Evolutionary conservation across 2,888 invertebrate genomes (phyloP), one percentile per base, ranked within the genome.

Genomic region (Lithophane semibrunnea): DNA sequence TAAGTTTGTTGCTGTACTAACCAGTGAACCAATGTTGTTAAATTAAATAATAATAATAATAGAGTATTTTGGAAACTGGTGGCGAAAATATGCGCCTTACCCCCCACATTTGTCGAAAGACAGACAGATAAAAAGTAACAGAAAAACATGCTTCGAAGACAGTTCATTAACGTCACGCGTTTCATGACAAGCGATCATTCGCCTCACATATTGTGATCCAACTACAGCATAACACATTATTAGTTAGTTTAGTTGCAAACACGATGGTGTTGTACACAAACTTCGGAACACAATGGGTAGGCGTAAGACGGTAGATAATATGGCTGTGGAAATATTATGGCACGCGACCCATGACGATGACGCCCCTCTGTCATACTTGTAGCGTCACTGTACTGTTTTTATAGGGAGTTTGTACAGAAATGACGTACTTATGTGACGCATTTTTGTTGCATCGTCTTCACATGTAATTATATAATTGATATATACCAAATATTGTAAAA

Each of bases 281-380:
- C 75, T 65, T 65, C 24, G n/a, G 47, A 79, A 54, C 9, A 79
- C 79, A 79, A 79, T 79, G 60, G 66, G 54, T 56, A 82, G 79
- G 79, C 79, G 79, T 82, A 82, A 82, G 75, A 75, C 66, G 37
- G 82, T 75, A 21, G 75, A 16, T 82, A 37, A 66, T 73, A 16
- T 1, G 18, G n/a, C 21, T 13, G 60, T 49, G 52, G 67, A 60
- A 47, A 63, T 61, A 24, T 65, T 69, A 49, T 63, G 72, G 87
- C 88, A 88, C 87, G 88, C 90, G 92, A 91, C 92, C 92, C 91
- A 86, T 90, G 91, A 91, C 91, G 87, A 70, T 72, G 47, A 73
- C 86, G 79, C 80, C 87, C 77, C 73, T 42, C 79, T 77, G 86
- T 84, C 84, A 82, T 75, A 37, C 60, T 47, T 52, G 47, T 54